phyloP scores from a whole-genome alignment of 1,140 invertebrate species.

The Arion vulgaris region DNA sequence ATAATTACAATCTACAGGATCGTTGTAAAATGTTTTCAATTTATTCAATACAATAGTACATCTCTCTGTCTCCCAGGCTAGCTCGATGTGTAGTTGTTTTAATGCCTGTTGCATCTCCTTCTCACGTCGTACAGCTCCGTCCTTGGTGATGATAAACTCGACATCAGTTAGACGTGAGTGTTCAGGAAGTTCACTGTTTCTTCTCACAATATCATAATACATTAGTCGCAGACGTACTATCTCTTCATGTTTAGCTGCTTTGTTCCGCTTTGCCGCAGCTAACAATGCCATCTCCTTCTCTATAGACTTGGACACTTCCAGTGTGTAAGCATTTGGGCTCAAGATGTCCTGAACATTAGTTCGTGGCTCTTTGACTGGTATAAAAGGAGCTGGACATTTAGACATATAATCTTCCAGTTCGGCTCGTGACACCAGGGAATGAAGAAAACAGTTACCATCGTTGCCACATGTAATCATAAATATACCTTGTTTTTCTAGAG shows the following conservation, averaged over 20 bases:
- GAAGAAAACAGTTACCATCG: constrained; percentile 44
- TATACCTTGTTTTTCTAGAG: constrained; percentile 20
- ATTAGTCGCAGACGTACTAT: constrained; percentile 18
- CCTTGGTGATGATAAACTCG: constrained; percentile 23
- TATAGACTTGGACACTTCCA: constrained; percentile 26
- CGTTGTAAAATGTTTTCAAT: constrained; percentile 11
- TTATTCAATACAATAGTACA: constrained; percentile 13
- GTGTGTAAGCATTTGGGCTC: constrained; percentile 12
- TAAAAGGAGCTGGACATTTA: background rate
- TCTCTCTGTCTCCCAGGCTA: constrained; percentile 29
- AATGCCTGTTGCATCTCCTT: background rate
- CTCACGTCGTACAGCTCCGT: background rate
- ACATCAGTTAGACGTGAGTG: background rate
- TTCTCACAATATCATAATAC: constrained; percentile 24
- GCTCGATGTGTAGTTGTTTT: background rate
- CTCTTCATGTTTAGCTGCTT: constrained; percentile 32
- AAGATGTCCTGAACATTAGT: constrained; percentile 21
- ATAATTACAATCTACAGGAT: background rate
- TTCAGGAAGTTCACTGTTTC: constrained; percentile 30
- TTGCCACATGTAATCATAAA: constrained; percentile 36
- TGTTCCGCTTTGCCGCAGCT: constrained; percentile 29
- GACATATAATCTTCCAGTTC: background rate
- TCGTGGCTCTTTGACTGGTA: background rate
- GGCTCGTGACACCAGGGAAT: background rate
- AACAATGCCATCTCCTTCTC: constrained; percentile 35